Evolutionary conservation across 2,113 vertebrate species (phyloP).

Genomic region (Irena cyanogastra): DNA sequence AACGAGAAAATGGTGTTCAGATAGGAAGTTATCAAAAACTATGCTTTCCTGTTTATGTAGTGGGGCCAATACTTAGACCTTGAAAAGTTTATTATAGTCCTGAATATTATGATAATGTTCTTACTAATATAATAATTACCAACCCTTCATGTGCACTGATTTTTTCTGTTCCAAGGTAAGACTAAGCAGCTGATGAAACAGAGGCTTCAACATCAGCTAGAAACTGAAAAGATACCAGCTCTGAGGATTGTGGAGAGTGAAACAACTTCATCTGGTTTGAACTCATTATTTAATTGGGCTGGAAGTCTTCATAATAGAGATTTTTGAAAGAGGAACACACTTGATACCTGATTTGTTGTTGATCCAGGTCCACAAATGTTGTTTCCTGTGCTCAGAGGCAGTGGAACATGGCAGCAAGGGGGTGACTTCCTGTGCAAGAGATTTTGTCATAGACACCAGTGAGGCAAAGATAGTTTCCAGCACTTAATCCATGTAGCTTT

Average conservation of each 20-base stretch:
- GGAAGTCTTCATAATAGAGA: neutral
- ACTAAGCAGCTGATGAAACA: neutral
- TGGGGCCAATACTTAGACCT: neutral
- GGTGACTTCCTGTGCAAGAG: neutral
- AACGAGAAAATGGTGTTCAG: conserved; percentile 10
- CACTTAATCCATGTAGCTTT: neutral
- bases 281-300: neutral
- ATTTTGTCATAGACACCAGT: neutral
- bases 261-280: neutral
- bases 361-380: neutral
- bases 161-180: neutral
- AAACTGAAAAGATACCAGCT: neutral
- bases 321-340: neutral
- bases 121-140: neutral
- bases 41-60: conserved; percentile 68
- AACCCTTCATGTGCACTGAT: neutral
- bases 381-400: neutral
- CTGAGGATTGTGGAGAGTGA: neutral
- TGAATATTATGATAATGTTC: neutral
- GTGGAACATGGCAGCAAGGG: rapidly evolving
- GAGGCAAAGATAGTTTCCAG: neutral
- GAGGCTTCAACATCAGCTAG: neutral
- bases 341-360: neutral
- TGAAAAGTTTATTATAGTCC: neutral
- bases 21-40: conserved; percentile 48